Evolutionary conservation across 2,797 vertebrate species (phyloP).

Genomic region (Cossypha caffra): DNA sequence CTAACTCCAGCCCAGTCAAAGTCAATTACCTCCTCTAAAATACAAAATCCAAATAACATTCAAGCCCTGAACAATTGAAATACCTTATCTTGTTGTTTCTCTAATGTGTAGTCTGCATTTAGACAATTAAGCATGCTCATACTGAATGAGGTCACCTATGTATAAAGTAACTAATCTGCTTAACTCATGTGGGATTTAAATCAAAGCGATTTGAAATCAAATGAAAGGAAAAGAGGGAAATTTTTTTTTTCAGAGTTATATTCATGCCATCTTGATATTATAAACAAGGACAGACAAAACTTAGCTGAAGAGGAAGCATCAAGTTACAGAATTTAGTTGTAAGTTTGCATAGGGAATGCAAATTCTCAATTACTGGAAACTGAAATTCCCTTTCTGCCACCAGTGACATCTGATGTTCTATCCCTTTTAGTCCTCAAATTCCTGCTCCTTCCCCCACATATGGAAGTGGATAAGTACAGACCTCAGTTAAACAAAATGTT

Average conservation of each 20-base stretch:
- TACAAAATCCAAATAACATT: background rate
- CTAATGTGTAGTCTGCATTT: background rate
- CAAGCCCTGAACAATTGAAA: background rate
- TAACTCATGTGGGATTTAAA: background rate
- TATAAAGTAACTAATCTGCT: background rate
- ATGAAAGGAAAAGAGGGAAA: background rate
- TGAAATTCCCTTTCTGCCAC: background rate
- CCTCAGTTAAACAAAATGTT: background rate
- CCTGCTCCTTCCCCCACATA: background rate
- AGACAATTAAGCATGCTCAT: background rate
- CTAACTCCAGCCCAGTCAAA: background rate
- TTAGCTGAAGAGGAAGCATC: background rate
- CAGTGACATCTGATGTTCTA: background rate
- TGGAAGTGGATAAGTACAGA: background rate
- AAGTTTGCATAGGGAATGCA: background rate
- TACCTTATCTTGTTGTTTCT: background rate
- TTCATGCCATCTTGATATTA: background rate
- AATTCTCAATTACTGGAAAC: background rate
- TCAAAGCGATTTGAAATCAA: background rate
- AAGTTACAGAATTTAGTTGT: background rate
- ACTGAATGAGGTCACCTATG: background rate
- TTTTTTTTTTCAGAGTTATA: constrained; percentile 15
- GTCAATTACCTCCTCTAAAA: background rate
- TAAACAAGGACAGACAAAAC: background rate
- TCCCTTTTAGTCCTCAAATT: background rate